Evolutionary conservation across 2,888 invertebrate genomes (phyloP).

Genomic region (Quadroppia sp.): DNA sequence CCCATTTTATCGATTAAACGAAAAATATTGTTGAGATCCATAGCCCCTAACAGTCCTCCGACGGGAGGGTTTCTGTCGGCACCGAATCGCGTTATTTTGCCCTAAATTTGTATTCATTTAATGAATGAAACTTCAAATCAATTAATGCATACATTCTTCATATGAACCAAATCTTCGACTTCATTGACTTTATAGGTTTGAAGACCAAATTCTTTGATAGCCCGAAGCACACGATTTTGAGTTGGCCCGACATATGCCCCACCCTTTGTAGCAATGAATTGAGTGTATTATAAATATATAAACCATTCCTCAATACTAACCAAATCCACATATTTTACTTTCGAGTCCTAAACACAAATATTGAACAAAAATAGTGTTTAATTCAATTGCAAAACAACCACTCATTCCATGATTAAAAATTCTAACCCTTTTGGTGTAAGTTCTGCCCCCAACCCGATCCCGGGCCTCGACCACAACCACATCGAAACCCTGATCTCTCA

Average conservation of each 20-base stretch:
- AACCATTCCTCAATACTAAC: too few relatives aligned
- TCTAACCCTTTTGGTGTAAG: slow-evolving; percentile 48
- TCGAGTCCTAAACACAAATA: slow-evolving; percentile 41
- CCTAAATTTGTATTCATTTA: slow-evolving; percentile 36
- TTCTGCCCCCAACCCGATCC: slow-evolving; percentile 52
- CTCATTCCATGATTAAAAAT: too few relatives aligned
- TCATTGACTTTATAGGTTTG: slow-evolving; percentile 48
- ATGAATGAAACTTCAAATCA: too few relatives aligned
- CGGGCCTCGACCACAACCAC: slow-evolving; percentile 52
- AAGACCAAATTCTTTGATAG: slow-evolving; percentile 50
- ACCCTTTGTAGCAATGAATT: too few relatives aligned
- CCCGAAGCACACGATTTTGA: slow-evolving; percentile 50
- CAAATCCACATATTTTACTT: slow-evolving; percentile 48
- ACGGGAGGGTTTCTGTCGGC: slow-evolving; percentile 47
- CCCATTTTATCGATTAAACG: slow-evolving; percentile 52
- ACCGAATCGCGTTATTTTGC: slow-evolving; percentile 42
- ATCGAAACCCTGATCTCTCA: slow-evolving; percentile 49
- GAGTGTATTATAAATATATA: too few relatives aligned
- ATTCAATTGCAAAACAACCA: too few relatives aligned
- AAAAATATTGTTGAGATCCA: slow-evolving; percentile 51
- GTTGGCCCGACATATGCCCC: slow-evolving; percentile 52
- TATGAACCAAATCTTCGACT: slow-evolving; percentile 27
- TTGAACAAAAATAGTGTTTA: too few relatives aligned
- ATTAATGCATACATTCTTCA: slow-evolving; percentile 22
- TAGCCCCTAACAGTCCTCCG: slow-evolving; percentile 49